These are phyloP conservation scores for Helicoverpa zea DNA, from an alignment of 1,140 invertebrate species.

Conservation along the genomic window DNA sequence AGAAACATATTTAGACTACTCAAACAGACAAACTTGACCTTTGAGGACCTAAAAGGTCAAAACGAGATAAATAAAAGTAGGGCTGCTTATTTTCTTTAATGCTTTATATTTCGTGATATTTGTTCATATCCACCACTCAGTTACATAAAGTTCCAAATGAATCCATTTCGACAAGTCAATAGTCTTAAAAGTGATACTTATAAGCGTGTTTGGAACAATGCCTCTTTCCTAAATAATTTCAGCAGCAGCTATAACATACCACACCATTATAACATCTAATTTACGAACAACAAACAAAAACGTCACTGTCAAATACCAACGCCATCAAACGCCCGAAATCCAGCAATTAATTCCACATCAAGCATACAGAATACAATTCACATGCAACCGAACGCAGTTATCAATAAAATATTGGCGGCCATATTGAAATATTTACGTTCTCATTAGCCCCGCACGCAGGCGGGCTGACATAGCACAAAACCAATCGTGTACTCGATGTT, in stretches of 20 bases:
- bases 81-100: neutral
- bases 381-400: conserved; percentile 47
- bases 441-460: conserved; percentile 61
- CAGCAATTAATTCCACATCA: conserved; percentile 30
- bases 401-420: conserved; percentile 60
- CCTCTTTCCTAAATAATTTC: no score
- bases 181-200: no score
- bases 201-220: no score
- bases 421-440: conserved; percentile 64
- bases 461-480: conserved; percentile 59
- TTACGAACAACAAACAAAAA: conserved; percentile 5
- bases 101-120: no score
- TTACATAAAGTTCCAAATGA: no score
- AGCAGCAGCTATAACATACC: no score
- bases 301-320: conserved; percentile 10
- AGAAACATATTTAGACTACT: no score
- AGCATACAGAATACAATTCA: conserved; percentile 1
- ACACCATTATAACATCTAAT: neutral
- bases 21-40: no score
- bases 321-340: conserved; percentile 29
- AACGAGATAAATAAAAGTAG: neutral
- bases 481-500: conserved; percentile 44
- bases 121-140: no score
- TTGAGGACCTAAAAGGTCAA: no score
- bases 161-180: no score